Base-by-base conservation (phyloP, 2,113 vertebrate genomes). In the Excalfactoria chinensis region DNA sequence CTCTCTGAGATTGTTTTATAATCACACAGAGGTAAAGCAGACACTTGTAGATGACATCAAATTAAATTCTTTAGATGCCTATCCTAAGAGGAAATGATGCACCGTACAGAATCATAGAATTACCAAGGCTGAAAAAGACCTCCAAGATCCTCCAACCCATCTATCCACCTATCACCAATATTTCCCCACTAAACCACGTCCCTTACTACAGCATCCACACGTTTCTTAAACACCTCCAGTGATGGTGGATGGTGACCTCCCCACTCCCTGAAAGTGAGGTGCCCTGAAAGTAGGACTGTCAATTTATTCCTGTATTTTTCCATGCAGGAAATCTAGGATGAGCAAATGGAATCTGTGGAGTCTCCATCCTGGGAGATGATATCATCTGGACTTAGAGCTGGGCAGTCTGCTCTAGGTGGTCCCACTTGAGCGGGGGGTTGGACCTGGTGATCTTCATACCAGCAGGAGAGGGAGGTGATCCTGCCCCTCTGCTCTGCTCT, bases 321-420 rank as follows among this genome's bases (percentile, higher is more conserved):
- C 28, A 28, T 14, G 5, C 7, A 82, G 32, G 21, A 77, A 70
- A 81, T 16, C 8, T 49, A 49, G 48, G 4, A 56, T 40, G n/a
- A 80, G 40, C 18, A 81, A 86, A 20, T 15, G 2, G 0, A 21
- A 30, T 58, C 35, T 90, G 26, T 32, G 28, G 4, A 70, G 20
- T 10, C 18, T 40, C 35, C 28, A 78, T 18, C 25, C 26, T 15
- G 32, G 19, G 3, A 32, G 21, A 60, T 2, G 82, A 90, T 79
- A 28, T 10, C 2, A 4, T 1, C 13, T 35, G 34, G 15, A 75
- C 53, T 68, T 6, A 56, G 13, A 59, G 9, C 12, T 28, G 21
- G 16, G 58, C 11, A 68, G 59, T 7, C 0, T 0, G 9, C 6
- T 48, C 17, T 19, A 28, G 35, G 1, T 21, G 7, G 25, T 13